Evolutionary conservation across 2,113 vertebrate genomes (phyloP).

Genomic region (Mustela nigripes): DNA sequence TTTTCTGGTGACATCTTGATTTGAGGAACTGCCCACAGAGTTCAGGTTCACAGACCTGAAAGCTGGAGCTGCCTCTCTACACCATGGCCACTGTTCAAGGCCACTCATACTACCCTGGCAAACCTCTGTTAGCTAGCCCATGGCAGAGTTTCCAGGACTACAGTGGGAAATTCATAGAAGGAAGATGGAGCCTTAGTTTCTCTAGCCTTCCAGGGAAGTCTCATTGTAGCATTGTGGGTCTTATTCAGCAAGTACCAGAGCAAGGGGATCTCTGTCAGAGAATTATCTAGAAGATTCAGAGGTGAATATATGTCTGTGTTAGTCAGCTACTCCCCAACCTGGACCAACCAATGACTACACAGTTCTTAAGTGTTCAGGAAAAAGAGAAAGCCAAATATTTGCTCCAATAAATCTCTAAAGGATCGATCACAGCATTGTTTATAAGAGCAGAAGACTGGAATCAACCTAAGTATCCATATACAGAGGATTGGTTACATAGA

Average conservation of each 20-base stretch:
- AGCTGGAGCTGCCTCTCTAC: background rate
- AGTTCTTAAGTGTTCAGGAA: background rate
- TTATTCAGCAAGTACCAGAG: background rate
- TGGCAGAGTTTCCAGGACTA: background rate
- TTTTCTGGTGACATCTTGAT: background rate
- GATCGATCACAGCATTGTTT: background rate
- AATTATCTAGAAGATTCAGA: background rate
- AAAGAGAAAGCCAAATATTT: background rate
- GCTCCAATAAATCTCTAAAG: background rate
- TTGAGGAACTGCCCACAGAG: background rate
- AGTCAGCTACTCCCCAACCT: background rate
- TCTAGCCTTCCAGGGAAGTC: background rate
- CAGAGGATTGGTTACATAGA: background rate
- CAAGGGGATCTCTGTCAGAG: background rate
- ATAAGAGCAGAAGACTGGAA: background rate
- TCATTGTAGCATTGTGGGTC: background rate
- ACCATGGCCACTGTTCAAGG: background rate
- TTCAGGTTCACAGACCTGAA: background rate
- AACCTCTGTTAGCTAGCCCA: background rate
- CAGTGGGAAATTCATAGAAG: background rate
- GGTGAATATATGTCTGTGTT: no score
- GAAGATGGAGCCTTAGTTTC: background rate
- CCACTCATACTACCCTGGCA: no score
- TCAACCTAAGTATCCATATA: background rate
- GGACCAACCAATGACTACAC: background rate